Evolutionary conservation across 2,888 invertebrate genomes (phyloP), one percentile per base, ranked within the genome.

Genomic region (Muscina levida): DNA sequence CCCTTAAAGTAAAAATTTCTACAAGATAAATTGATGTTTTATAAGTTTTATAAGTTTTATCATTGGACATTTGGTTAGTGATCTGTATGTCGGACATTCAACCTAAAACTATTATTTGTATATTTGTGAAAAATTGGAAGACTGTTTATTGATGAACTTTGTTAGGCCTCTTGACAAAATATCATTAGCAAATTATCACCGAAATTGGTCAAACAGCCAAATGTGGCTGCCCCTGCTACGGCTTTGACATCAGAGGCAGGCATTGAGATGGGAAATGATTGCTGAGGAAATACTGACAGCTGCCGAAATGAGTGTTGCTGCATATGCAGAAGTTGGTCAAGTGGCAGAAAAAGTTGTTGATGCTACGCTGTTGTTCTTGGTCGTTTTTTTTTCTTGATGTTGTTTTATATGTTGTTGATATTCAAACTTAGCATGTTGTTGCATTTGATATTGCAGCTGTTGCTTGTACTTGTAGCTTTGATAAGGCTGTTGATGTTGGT

Each of bases 371-470:
- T 19, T 67, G 71, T n/a, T 56, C 56, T 48, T 44, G 59, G 31
- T 71, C 71, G n/a, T 62, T 56, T 31, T 68, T 17, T 56, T 78
- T 46, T 71, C 59, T 26, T 76, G 79, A 24, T 79, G 79, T 37
- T 82, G 84, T 13, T 83, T 82, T 71, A 82, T 71, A 17, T 84
- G 84, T 8, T 84, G 82, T 19, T 84, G 82, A 77, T 82, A 84
- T 66, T 83, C 79, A 51, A 78, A 82, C 72, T 84, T 82, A 51
- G 83, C 79, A 44, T 83, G 82, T 65, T 83, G 83, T 66, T 82
- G 79, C 80, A 82, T 82, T 80, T 84, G 82, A 82, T 82, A 84
- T 48, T 84, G 83, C 77, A 84, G 70, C 73, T 84, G 83, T 44
- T 84, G 84, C 46, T 81, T 77, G 26, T 77, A 77, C 62, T 77